Evolutionary conservation across 1,140 invertebrate species (phyloP).

Genomic region (Idris sp.): DNA sequence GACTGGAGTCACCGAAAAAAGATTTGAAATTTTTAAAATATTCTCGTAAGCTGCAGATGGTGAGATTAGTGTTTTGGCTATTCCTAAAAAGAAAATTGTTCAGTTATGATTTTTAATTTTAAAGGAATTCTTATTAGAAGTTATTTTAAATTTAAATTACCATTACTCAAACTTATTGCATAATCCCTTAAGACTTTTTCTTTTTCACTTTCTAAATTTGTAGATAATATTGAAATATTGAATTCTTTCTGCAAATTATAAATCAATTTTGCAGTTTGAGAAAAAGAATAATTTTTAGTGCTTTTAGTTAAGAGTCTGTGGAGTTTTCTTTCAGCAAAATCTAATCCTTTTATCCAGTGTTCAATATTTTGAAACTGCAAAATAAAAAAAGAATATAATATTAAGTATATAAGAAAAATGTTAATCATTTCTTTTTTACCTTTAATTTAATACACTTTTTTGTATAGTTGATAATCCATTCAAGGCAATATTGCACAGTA

Average conservation of each 20-base stretch:
- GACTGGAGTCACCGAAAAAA: constrained; percentile 56
- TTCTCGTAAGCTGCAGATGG: constrained; percentile 30
- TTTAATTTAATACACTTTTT: constrained; percentile 34
- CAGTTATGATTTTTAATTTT: too few species aligned
- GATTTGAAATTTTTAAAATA: constrained; percentile 58
- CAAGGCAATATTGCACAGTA: constrained; percentile 58
- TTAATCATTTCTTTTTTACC: constrained; percentile 36
- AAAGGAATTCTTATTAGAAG: background rate
- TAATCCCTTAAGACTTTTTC: constrained; percentile 58
- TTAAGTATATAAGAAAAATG: too few species aligned
- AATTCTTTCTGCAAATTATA: constrained; percentile 65
- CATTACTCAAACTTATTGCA: constrained; percentile 37
- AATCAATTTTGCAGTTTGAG: constrained; percentile 57
- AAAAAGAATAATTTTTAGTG: constrained; percentile 30
- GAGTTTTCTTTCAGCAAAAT: constrained; percentile 48
- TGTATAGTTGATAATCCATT: constrained; percentile 63
- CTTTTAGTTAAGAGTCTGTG: constrained; percentile 29
- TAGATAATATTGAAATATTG: constrained; percentile 48
- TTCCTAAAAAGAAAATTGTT: too few species aligned
- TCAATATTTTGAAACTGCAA: constrained; percentile 41
- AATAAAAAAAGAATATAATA: constrained; percentile 12
- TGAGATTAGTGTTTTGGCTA: constrained; percentile 6
- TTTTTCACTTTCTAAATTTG: constrained; percentile 58
- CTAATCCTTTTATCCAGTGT: constrained; percentile 60
- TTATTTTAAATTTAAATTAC: constrained; percentile 37